These are phyloP conservation scores for Xiphorhynchus erythropygius DNA, from an alignment of 2,797 vertebrate genomes.

Conservation along the genomic window DNA sequence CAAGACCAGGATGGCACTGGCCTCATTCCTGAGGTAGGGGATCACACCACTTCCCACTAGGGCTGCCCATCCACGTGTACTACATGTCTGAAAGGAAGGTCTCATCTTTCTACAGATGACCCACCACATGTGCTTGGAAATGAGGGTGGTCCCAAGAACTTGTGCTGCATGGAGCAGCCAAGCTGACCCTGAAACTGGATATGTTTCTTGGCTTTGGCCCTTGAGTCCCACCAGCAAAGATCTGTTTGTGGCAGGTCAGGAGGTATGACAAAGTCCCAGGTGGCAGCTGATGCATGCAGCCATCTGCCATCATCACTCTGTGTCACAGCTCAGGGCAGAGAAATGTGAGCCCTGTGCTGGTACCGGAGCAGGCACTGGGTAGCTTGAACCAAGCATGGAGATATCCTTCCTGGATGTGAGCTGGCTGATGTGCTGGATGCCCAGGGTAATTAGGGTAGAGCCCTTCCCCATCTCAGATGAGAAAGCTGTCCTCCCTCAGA, in stretches of 20 bases:
- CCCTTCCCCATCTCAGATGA: background rate
- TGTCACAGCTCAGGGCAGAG: background rate
- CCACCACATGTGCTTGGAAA: background rate
- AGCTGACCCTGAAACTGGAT: background rate
- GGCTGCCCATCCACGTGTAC: background rate
- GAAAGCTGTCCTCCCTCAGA: background rate
- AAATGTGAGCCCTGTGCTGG: background rate
- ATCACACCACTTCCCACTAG: background rate
- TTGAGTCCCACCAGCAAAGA: background rate
- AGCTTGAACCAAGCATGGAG: accelerated
- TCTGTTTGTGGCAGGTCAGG: background rate
- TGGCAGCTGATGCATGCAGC: background rate
- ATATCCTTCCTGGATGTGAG: background rate
- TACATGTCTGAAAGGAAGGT: background rate
- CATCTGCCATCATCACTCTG: accelerated
- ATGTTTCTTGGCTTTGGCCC: background rate
- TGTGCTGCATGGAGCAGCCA: background rate
- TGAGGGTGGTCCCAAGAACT: background rate
- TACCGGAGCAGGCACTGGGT: background rate
- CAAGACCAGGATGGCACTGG: background rate
- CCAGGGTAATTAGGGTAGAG: background rate
- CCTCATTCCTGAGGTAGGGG: background rate
- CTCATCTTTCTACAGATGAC: background rate
- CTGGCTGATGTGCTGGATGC: background rate
- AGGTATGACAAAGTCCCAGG: background rate